Evolutionary conservation across 92 coral and sea anemone species (phyloP).

Genomic region (Plumapathes pennacea): DNA sequence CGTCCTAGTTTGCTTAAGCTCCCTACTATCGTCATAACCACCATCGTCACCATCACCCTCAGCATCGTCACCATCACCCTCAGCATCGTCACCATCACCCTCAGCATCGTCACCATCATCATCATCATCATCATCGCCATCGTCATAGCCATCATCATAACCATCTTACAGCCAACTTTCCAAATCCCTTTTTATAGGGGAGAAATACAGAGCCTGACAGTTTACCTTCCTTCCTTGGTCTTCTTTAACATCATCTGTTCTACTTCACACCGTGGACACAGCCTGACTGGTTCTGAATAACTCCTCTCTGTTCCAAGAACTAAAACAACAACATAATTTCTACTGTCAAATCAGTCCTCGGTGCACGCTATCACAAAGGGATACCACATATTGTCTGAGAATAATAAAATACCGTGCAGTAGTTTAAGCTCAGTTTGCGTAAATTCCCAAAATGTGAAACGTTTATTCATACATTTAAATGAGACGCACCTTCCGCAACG

Average conservation of each 20-base stretch:
- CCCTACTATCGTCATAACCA: no score
- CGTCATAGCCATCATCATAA: no score
- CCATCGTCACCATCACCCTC: no score
- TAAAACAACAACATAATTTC: background rate
- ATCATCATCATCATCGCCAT: no score
- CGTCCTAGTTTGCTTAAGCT: no score
- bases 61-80: no score
- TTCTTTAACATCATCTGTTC: constrained; percentile 83
- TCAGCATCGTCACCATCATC: no score
- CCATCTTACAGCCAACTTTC: no score
- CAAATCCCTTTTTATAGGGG: no score
- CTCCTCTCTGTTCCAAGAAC: constrained; percentile 33
- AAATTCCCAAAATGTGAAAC: background rate
- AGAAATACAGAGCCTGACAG: no score
- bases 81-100: no score
- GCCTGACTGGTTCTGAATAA: constrained; percentile 40
- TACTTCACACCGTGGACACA: constrained; percentile 71
- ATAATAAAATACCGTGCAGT: background rate
- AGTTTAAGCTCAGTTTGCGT: background rate
- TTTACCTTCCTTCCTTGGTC: constrained; percentile 73
- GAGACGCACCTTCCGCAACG: constrained; percentile 63
- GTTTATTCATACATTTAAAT: background rate
- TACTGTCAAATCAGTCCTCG: background rate
- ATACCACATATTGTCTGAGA: background rate
- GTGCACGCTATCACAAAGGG: background rate